These are phyloP conservation scores for Drosophila nigritarsus DNA, from an alignment of 2,888 invertebrate genomes.

Conservation along the genomic window DNA sequence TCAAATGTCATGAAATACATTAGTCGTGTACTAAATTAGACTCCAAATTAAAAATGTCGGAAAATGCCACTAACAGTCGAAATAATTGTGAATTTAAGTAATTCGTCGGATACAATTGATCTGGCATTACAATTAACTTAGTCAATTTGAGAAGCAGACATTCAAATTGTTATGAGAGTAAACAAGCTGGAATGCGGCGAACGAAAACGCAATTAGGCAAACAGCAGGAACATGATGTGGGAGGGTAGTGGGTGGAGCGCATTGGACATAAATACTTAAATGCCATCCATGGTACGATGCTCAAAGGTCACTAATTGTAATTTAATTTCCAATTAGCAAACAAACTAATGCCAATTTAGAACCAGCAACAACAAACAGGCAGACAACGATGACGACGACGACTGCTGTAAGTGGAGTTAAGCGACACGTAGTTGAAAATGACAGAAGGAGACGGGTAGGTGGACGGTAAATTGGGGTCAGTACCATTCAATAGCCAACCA, in stretches of 20 bases:
- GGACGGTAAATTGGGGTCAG: conserved; percentile 30
- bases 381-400: conserved; percentile 26
- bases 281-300: conserved; percentile 71
- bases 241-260: conserved; percentile 8
- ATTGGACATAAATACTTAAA: conserved; percentile 71
- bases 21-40: neutral
- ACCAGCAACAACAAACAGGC: conserved; percentile 53
- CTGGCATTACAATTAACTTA: conserved; percentile 61
- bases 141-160: conserved; percentile 45
- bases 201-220: conserved; percentile 61
- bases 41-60: neutral
- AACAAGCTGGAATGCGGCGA: conserved; percentile 35
- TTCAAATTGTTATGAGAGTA: conserved; percentile 30
- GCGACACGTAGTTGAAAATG: conserved; percentile 73
- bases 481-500: conserved; percentile 45
- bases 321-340: conserved; percentile 84
- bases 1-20: conserved; percentile 2
- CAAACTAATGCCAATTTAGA: conserved; percentile 81
- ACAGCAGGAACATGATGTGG: conserved; percentile 25
- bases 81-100: neutral
- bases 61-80: neutral
- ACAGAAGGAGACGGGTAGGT: conserved; percentile 5
- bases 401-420: conserved; percentile 66
- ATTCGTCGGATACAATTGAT: neutral
- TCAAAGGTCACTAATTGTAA: conserved; percentile 84